Conservation (phyloP, 2,113 vertebrate genomes). For the Rhegmatorhina hoffmannsi region DNA sequence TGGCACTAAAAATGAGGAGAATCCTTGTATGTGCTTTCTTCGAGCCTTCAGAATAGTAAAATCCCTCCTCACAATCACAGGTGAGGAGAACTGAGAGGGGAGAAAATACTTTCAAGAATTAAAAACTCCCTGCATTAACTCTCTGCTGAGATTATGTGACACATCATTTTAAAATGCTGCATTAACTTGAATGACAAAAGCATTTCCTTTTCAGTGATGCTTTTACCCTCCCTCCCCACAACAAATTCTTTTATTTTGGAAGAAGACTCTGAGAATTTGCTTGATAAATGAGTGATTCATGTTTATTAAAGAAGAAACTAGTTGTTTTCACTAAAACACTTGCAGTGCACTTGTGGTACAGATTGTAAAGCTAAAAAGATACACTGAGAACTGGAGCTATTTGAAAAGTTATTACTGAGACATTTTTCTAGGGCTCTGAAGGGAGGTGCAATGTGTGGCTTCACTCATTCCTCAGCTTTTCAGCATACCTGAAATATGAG, state of each 20-base stretch:
- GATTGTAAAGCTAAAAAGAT: not conserved
- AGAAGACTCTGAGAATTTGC: not conserved
- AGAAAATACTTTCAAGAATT: not conserved
- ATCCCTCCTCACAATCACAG: not conserved
- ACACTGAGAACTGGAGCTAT: not conserved
- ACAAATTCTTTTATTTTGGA: not conserved
- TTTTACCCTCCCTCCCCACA: not conserved
- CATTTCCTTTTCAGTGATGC: not conserved
- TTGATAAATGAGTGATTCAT: not conserved
- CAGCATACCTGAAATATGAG: not conserved
- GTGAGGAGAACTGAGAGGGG: not conserved
- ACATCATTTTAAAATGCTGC: not conserved
- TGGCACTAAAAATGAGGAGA: not conserved
- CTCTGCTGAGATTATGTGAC: not conserved
- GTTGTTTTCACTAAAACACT: not conserved
- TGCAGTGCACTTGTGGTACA: not conserved
- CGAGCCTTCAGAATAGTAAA: not conserved
- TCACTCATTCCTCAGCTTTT: not conserved
- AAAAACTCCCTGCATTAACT: not conserved
- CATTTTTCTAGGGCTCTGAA: not conserved
- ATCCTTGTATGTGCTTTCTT: not conserved
- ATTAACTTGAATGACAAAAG: not conserved
- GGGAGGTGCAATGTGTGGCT: not conserved
- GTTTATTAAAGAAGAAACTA: not conserved
- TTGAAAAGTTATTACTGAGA: not conserved